Percentiles rank a stretch among this genome's conserved stretches.
These are phyloP conservation scores for Protophormia terraenovae DNA, from an alignment of 2,888 invertebrate genomes.

Conservation along the genomic window DNA sequence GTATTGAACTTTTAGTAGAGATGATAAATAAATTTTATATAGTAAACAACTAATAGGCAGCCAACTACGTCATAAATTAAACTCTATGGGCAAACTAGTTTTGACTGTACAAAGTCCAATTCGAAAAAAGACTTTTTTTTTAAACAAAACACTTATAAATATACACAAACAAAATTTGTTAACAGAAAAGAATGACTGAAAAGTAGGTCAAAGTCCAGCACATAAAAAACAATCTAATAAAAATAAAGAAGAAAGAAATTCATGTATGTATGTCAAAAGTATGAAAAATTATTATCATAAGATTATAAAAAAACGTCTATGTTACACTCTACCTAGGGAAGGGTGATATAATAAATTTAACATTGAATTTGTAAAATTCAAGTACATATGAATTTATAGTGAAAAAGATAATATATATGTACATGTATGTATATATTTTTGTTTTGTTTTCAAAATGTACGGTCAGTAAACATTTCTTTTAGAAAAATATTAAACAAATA, in stretches of 20 bases:
- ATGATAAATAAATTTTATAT: background rate
- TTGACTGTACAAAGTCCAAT: background rate
- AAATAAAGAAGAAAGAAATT: background rate
- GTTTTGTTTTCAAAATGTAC: background rate
- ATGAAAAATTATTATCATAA: background rate
- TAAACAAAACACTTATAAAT: background rate
- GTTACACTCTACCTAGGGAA: background rate
- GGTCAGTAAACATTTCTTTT: too few relatives aligned
- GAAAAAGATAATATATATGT: background rate
- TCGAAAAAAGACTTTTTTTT: background rate
- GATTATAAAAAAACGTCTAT: background rate
- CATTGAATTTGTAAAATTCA: background rate
- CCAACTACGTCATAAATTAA: background rate
- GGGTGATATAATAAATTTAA: background rate
- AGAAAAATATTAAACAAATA: too few relatives aligned
- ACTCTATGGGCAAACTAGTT: background rate
- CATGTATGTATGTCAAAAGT: background rate
- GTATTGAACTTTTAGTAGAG: background rate
- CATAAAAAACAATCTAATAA: background rate
- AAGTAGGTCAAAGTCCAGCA: background rate
- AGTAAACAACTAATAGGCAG: background rate
- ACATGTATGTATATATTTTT: background rate
- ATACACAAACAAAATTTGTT: background rate
- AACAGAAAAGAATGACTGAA: background rate
- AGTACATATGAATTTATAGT: background rate